Evolutionary conservation across 2,113 vertebrate species (phyloP).

Genomic region (Synchiropus splendidus): DNA sequence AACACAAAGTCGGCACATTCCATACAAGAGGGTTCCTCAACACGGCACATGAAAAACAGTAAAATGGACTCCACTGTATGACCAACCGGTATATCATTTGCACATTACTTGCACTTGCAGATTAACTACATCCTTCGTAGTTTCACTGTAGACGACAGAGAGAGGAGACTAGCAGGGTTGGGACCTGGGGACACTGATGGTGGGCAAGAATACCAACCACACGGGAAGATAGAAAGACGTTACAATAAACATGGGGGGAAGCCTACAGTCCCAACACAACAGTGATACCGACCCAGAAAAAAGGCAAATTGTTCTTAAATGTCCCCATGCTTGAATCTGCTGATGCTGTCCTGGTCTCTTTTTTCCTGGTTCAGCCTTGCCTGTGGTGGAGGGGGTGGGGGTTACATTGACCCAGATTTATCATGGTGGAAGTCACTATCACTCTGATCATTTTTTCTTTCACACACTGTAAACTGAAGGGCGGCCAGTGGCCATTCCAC

Average conservation of each 20-base stretch:
- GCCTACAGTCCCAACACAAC: constrained; percentile 36
- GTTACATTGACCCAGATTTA: constrained; percentile 73
- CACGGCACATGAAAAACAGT: no score
- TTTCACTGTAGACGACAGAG: no score
- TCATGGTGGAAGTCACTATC: constrained; percentile 67
- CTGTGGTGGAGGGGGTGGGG: constrained; percentile 64
- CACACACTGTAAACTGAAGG: constrained; percentile 48
- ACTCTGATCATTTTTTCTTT: constrained; percentile 61
- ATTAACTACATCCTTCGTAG: no score
- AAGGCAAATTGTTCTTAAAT: constrained; percentile 47
- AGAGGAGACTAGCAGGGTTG: no score
- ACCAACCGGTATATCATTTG: no score
- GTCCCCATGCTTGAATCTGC: constrained; percentile 54
- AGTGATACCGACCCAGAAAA: constrained; percentile 53
- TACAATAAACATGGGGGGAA: constrained; percentile 27
- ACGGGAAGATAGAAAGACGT: constrained; percentile 30
- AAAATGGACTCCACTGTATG: no score
- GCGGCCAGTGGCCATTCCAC: constrained; percentile 39
- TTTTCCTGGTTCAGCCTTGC: constrained; percentile 56
- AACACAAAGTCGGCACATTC: constrained; percentile 32
- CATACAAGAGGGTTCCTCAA: no score
- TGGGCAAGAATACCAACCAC: constrained; percentile 36
- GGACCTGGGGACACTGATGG: constrained; percentile 14
- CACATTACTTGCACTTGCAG: no score
- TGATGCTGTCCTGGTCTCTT: constrained; percentile 57